phyloP scores from a whole-genome alignment of 2,113 vertebrate species.

The human region DNA sequence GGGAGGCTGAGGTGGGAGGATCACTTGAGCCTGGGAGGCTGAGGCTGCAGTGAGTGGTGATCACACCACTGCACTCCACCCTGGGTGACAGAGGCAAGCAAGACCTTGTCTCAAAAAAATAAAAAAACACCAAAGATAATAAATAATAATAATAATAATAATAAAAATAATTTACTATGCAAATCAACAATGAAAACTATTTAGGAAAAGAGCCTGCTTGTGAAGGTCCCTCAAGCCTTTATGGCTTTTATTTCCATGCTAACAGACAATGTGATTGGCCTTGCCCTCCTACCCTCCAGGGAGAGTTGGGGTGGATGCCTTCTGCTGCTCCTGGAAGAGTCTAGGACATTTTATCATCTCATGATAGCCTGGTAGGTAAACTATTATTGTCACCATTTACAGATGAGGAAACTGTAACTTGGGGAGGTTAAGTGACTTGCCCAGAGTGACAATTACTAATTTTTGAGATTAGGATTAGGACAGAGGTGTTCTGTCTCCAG shows the following conservation, averaged over 20 bases:
- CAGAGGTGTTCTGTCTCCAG: not conserved
- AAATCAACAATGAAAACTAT: conserved; percentile 25
- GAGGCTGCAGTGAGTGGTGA: too few species aligned
- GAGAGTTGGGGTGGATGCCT: not conserved
- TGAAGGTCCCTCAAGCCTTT: not conserved
- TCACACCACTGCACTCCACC: too few species aligned
- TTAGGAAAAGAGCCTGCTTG: conserved; percentile 34
- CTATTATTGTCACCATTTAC: not conserved
- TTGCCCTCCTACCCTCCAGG: not conserved
- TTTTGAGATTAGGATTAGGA: not conserved
- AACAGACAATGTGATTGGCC: not conserved
- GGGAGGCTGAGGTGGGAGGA: too few species aligned
- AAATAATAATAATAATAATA: too few species aligned
- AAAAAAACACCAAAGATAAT: too few species aligned
- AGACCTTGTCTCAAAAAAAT: too few species aligned
- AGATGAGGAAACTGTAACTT: not conserved
- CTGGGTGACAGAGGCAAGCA: too few species aligned
- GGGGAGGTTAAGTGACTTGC: not conserved
- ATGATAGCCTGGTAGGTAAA: not conserved
- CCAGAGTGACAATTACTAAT: not conserved
- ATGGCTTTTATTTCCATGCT: not conserved
- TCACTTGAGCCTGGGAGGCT: too few species aligned
- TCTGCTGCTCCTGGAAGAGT: not conserved
- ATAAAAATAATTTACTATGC: not conserved
- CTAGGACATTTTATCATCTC: not conserved